Conservation (phyloP, 2,888 invertebrate species). For the Dioctria linearis region DNA sequence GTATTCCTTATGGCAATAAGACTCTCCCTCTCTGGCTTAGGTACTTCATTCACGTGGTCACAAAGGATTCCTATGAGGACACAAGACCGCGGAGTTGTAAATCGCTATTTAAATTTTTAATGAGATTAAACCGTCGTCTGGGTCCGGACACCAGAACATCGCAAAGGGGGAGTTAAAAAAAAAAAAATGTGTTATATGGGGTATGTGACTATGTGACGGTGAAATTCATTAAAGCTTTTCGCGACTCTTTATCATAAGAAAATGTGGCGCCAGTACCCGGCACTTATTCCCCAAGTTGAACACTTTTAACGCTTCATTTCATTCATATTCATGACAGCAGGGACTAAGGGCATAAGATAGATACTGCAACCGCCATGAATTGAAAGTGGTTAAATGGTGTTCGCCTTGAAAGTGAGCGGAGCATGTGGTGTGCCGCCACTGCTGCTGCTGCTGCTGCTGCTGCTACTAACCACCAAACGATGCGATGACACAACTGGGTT, state of each 20-base stretch:
- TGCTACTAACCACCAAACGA: too few relatives aligned
- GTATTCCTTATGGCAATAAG: neutral
- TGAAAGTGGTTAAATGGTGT: constrained; percentile 5
- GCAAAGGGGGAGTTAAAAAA: constrained; percentile 3
- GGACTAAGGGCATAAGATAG: neutral
- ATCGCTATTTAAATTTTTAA: constrained; percentile 51
- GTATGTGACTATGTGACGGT: neutral
- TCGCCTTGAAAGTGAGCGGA: neutral
- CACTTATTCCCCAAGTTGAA: constrained; percentile 28
- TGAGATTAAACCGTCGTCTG: constrained; percentile 47
- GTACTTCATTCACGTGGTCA: constrained; percentile 4
- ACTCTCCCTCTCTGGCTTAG: constrained; percentile 19
- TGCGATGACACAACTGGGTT: neutral
- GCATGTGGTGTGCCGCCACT: neutral
- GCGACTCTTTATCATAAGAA: constrained; percentile 34
- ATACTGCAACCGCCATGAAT: constrained; percentile 14
- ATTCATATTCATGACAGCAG: constrained; percentile 45
- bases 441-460: too few relatives aligned
- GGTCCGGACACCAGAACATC: neutral
- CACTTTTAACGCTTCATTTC: constrained; percentile 46
- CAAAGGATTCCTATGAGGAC: constrained; percentile 30
- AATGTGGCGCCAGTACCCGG: constrained; percentile 24
- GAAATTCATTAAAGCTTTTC: constrained; percentile 44
- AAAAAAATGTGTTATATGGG: constrained; percentile 27
- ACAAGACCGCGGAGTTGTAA: constrained; percentile 13